Evolutionary conservation across 2,113 vertebrate genomes (phyloP).

Genomic region (Ageneiosus marmoratus): DNA sequence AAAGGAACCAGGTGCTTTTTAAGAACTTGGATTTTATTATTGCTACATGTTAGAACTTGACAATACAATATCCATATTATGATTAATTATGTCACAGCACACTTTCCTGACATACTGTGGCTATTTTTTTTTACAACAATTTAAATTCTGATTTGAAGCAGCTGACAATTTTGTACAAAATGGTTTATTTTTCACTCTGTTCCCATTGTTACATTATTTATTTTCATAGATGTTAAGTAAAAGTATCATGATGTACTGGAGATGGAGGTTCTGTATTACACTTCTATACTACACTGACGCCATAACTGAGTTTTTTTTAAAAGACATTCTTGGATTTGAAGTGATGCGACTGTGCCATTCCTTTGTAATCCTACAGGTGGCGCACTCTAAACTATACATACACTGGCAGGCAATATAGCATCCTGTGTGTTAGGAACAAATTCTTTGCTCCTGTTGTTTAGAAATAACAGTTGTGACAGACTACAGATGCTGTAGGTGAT

Average conservation of each 20-base stretch:
- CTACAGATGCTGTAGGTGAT: no score
- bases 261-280: no score
- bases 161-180: neutral
- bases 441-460: no score
- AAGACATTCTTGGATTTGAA: no score
- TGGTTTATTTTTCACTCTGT: neutral
- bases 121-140: neutral
- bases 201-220: neutral
- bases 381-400: no score
- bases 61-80: neutral
- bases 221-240: neutral
- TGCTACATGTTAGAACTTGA: neutral
- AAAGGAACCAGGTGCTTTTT: neutral
- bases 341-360: no score
- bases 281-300: no score
- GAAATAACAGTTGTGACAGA: no score
- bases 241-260: neutral
- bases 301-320: no score
- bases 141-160: neutral
- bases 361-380: no score
- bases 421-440: no score
- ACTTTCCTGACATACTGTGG: neutral
- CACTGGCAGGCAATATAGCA: no score
- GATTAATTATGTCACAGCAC: neutral
- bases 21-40: neutral